Base-by-base conservation (phyloP, 2,113 vertebrate species). In the Hirundichthys speculiger region DNA sequence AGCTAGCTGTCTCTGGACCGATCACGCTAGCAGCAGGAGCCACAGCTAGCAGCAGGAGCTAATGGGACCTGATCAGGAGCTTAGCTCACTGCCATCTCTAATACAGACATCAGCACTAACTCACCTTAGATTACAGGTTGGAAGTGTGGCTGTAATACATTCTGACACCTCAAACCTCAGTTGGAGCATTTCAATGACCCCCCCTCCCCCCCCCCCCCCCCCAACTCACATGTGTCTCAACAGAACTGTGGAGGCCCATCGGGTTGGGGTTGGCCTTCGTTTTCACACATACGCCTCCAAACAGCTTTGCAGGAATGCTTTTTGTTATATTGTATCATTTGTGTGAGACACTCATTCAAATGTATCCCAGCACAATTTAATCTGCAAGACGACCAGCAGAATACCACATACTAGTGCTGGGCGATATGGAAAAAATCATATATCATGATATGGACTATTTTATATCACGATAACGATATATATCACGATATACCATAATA, bases 21-120 rank as follows among this genome's bases (percentile, higher is more conserved):
- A 43, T 39, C 4, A 30, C 61, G 74, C 62, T 61, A 61, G 77
- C 42, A 16, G 49, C n/a, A n/a, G n/a, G n/a, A n/a, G n/a, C n/a
- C n/a, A n/a, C n/a, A n/a, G n/a, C n/a, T n/a, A n/a, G n/a, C n/a
- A n/a, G n/a, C 69, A 13, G 70, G 46, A 49, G 53, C 68, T 93
- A 92, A 92, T 92, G 84, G 83, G 75, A 81, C 64, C 81, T 88
- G 90, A 93, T 90, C 80, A 81, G 83, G 84, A 89, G 77, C 85
- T 88, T 86, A 87, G 82, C 85, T 87, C 79, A 52, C 84, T 92
- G 91, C 87, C 92, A 87, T 80, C 88, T 89, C 85, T 63, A 78
- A 92, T 92, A 72, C 79, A 85, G 76, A 81, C 89, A 75, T 86
- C 85, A 75, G 74, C 62, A 52, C 77, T 68, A 66, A 64, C 88